Evolutionary conservation across 1,140 invertebrate species (phyloP), one percentile per base, ranked within the genome.

Genomic region (Rhizoglyphus robini): DNA sequence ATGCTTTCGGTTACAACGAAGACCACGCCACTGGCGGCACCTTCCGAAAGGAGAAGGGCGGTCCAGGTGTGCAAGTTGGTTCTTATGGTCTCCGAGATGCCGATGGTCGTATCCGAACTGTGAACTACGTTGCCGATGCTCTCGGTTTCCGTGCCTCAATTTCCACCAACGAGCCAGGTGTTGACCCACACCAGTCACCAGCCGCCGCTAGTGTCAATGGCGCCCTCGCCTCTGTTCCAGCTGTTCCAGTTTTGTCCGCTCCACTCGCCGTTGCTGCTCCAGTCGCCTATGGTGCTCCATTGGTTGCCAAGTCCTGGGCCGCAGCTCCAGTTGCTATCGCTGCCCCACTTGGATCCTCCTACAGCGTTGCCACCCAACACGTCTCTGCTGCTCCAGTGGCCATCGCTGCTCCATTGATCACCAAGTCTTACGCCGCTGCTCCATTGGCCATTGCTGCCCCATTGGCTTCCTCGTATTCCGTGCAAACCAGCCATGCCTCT

Each of bases 51-150:
- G 70, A 71, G 32, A 72, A 63, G 13, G 71, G 72, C 3, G 69
- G 63, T 36, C 48, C 58, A 11, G 72, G 72, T 25, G 58, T 64
- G 60, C 5, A 60, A 60, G 27, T 60, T 31, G 70, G 69, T 70
- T 73, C 62, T 69, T 73, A 70, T 58, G 68, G 68, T 51, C 64
- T 73, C 70, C 59, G 73, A 69, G 68, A 73, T 59, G 68, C 66
- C 23, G 67, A 71, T 58, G 70, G 69, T 18, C 34, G 68, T 23
- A 54, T 71, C 8, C 54, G 69, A 15, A 59, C 65, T n/a, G 66
- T 70, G 32, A 69, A 70, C 58, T 69, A 69, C n/a, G 68, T 70
- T 15, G 67, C 73, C 5, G 76, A 76, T 64, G 47, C 57, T 2
- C 58, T 64, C 15, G 69, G 68, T 30, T 70, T 66, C 63, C 66